phyloP scores from a whole-genome alignment of 2,888 invertebrate species.

The Euzophera pinguis region DNA sequence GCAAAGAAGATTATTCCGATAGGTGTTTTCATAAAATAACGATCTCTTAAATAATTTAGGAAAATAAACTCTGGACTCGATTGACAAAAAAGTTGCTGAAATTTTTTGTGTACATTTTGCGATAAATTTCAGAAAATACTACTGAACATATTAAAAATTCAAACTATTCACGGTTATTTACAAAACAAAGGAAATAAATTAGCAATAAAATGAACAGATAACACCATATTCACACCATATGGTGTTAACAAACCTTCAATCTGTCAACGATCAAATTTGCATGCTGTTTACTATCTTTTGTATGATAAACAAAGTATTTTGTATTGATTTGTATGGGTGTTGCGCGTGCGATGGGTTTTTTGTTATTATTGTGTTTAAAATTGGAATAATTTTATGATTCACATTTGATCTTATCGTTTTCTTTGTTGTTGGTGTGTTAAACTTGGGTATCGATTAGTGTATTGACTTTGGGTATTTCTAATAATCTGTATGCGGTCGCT shows the following conservation, averaged over 20 bases:
- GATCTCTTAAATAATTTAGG: too few species aligned
- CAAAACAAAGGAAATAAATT: conserved; percentile 3
- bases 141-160: background rate
- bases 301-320: conserved; percentile 23
- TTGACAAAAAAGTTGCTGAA: too few species aligned
- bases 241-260: conserved; percentile 27
- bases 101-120: too few species aligned
- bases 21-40: too few species aligned
- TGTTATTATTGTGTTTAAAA: conserved; percentile 5
- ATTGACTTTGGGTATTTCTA: too few species aligned
- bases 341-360: conserved; percentile 6
- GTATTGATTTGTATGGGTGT: conserved; percentile 16
- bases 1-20: too few species aligned
- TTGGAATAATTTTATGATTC: conserved; percentile 11
- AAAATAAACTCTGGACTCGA: too few species aligned
- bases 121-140: background rate
- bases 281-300: conserved; percentile 31
- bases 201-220: background rate
- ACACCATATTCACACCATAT: conserved; percentile 6
- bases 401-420: background rate
- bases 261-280: conserved; percentile 29
- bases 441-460: too few species aligned
- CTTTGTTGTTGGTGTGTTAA: background rate
- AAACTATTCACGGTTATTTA: background rate
- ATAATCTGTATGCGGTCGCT: too few species aligned